phyloP scores from a whole-genome alignment of 2,888 invertebrate species.

The Melieria crassipennis region DNA sequence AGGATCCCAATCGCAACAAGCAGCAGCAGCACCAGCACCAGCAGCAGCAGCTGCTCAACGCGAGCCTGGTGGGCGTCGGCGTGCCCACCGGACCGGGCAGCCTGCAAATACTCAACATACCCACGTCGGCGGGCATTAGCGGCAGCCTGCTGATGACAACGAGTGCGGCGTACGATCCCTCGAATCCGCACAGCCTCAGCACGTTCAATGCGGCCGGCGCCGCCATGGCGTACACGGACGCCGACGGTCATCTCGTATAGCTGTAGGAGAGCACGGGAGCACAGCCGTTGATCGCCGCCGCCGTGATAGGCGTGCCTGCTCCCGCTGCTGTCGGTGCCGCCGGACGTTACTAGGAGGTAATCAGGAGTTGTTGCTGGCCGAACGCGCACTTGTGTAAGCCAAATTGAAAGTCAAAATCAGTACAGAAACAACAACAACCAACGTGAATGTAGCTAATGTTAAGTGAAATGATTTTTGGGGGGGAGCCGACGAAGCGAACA shows the following conservation, averaged over 20 bases:
- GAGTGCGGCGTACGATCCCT: conserved; percentile 60
- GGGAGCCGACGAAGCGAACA: too few species aligned
- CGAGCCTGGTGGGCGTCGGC: conserved; percentile 53
- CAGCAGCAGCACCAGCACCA: conserved; percentile 66
- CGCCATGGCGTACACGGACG: conserved; percentile 64
- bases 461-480: too few species aligned
- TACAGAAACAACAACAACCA: too few species aligned
- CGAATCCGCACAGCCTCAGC: conserved; percentile 60
- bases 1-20: conserved; percentile 72
- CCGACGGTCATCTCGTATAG: conserved; percentile 67
- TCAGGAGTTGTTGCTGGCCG: too few species aligned
- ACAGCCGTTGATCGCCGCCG: conserved; percentile 26
- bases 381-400: too few species aligned
- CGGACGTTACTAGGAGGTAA: neutral
- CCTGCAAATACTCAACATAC: conserved; percentile 71
- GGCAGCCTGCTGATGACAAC: conserved; percentile 60
- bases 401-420: too few species aligned
- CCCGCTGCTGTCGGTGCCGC: conserved; percentile 50
- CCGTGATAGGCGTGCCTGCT: conserved; percentile 34
- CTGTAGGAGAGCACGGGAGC: conserved; percentile 55
- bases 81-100: conserved; percentile 57
- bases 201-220: conserved; percentile 59
- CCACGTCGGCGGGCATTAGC: conserved; percentile 66
- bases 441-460: too few species aligned
- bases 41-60: conserved; percentile 66